phyloP scores from a whole-genome alignment of 1,140 invertebrate species.

The Cardiocondyla obscurior region DNA sequence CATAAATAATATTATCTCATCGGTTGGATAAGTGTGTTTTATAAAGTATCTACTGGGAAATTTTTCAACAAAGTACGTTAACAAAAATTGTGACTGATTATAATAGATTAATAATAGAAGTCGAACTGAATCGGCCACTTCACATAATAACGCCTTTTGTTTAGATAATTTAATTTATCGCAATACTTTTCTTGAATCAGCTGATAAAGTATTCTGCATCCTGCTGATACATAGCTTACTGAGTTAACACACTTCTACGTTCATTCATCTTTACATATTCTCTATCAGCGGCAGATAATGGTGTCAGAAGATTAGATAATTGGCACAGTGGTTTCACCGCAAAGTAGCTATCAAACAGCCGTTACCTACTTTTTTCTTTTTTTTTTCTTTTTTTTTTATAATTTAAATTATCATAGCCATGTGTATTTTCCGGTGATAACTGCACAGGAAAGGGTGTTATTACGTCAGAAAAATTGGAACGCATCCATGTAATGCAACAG shows the following conservation, averaged over 20 bases:
- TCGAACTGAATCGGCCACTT: background rate
- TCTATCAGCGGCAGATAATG: background rate
- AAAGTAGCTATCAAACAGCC: conserved; percentile 12
- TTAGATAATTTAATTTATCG: background rate
- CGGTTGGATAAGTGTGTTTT: background rate
- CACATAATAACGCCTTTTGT: background rate
- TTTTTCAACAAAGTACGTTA: background rate
- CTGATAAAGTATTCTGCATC: background rate
- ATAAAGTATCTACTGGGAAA: background rate
- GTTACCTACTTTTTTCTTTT: conserved; percentile 12
- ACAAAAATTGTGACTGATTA: background rate
- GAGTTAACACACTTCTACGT: background rate
- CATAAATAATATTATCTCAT: background rate
- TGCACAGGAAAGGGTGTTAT: conserved; percentile 69
- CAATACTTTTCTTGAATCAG: background rate
- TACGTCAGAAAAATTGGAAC: conserved; percentile 56
- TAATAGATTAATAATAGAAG: background rate
- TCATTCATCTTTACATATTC: conserved; percentile 6
- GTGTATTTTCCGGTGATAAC: conserved; percentile 51
- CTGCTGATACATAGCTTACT: background rate
- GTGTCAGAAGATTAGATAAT: conserved; percentile 29
- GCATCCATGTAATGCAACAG: conserved; percentile 51
- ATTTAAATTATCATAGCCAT: background rate
- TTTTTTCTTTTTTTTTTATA: too few relatives aligned
- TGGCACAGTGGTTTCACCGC: background rate